Evolutionary conservation across 2,888 invertebrate genomes (phyloP).

Genomic region (Drosophila conformis): DNA sequence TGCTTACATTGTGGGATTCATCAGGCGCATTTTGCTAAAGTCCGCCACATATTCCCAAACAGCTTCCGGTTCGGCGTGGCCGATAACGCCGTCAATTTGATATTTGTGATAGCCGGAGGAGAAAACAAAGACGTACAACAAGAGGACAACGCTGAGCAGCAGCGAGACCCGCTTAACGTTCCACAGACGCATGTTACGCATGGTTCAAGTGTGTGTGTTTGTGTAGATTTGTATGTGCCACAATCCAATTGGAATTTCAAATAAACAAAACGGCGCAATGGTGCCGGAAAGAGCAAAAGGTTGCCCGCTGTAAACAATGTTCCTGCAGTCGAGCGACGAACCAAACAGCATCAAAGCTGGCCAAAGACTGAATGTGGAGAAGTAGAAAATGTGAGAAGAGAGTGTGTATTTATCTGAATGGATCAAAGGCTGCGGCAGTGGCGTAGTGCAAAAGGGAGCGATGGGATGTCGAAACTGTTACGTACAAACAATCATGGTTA

Average conservation of each 20-base stretch:
- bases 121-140: constrained; percentile 76
- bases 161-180: constrained; percentile 72
- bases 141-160: constrained; percentile 38
- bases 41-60: constrained; percentile 92
- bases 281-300: background rate
- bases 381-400: constrained; percentile 22
- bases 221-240: constrained; percentile 14
- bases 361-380: constrained; percentile 40
- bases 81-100: constrained; percentile 86
- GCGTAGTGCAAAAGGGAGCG: constrained; percentile 11
- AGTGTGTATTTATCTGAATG: constrained; percentile 17
- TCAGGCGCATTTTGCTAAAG: constrained; percentile 89
- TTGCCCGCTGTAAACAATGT: constrained; percentile 26
- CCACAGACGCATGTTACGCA: constrained; percentile 69
- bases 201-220: constrained; percentile 46
- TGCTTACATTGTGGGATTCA: constrained; percentile 91
- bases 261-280: constrained; percentile 54
- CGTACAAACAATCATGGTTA: background rate
- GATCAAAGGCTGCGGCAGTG: constrained; percentile 38
- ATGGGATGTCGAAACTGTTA: background rate
- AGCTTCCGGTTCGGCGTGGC: constrained; percentile 86
- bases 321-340: constrained; percentile 20
- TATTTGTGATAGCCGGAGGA: constrained; percentile 84
- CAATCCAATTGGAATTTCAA: constrained; percentile 53
- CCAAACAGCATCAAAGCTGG: constrained; percentile 37